Percentiles rank a stretch among this genome's conserved stretches.
Evolutionary conservation across 1,140 invertebrate species (phyloP).

Genomic region (Portunus trituberculatus): DNA sequence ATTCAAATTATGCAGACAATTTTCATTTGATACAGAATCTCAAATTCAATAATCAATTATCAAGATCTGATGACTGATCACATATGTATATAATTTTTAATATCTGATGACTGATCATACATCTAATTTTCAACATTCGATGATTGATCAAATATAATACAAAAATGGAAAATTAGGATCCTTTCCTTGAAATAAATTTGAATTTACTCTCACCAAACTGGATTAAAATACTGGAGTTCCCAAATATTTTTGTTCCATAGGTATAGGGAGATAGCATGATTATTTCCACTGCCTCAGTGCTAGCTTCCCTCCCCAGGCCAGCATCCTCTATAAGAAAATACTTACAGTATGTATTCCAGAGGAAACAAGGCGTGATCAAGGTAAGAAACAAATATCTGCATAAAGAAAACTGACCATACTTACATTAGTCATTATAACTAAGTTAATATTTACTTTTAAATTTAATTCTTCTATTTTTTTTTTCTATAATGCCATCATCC

Average conservation of each 20-base stretch:
- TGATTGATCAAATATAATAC: too few relatives aligned
- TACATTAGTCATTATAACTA: slow-evolving; percentile 26
- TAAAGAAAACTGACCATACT: slow-evolving; percentile 49
- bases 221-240: slow-evolving; percentile 21
- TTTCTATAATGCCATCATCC: slow-evolving; percentile 64
- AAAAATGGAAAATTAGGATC: too few relatives aligned
- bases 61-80: too few relatives aligned
- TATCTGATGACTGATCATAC: too few relatives aligned
- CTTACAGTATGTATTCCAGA: slow-evolving; percentile 45
- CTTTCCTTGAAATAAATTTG: too few relatives aligned
- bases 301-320: slow-evolving; percentile 62
- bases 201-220: too few relatives aligned
- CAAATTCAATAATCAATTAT: too few relatives aligned
- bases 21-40: too few relatives aligned
- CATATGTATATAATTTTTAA: too few relatives aligned
- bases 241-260: background rate
- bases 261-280: background rate
- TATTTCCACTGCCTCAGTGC: slow-evolving; percentile 53
- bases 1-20: too few relatives aligned
- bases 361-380: background rate
- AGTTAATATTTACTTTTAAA: background rate
- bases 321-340: background rate
- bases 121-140: too few relatives aligned
- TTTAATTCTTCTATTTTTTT: background rate
- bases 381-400: background rate